Conservation (phyloP, 2,113 vertebrate genomes). For the Corythaixoides concolor region DNA sequence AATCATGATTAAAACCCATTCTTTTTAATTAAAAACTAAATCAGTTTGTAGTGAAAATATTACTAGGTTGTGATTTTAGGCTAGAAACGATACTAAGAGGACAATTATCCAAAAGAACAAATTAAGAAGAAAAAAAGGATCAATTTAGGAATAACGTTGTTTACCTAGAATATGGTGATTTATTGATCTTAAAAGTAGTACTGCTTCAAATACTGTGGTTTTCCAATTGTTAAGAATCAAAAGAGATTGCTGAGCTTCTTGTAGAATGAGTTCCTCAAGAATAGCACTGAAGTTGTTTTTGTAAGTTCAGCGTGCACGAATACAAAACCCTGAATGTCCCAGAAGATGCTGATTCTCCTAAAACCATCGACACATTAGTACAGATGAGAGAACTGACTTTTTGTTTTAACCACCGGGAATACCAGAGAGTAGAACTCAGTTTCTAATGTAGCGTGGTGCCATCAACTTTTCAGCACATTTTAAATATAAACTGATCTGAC, state of each 20-base stretch:
- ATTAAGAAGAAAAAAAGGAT: neutral
- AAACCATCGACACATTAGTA: constrained; percentile 10
- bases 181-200: neutral
- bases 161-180: neutral
- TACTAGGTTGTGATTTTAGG: constrained; percentile 9
- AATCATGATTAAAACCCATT: constrained; percentile 14
- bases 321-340: constrained; percentile 2
- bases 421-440: neutral
- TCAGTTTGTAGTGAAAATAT: constrained; percentile 3
- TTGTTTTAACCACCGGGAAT: constrained; percentile 37
- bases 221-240: neutral
- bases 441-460: constrained; percentile 23
- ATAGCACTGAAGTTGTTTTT: constrained; percentile 13
- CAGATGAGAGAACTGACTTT: constrained; percentile 27
- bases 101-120: neutral
- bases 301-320: neutral
- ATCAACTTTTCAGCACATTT: constrained; percentile 33
- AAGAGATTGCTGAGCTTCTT: neutral
- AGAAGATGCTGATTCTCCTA: constrained; percentile 39
- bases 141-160: neutral
- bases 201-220: neutral
- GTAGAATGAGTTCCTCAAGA: neutral
- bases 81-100: neutral
- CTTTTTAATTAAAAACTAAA: constrained; percentile 40
- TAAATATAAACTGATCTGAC: constrained; percentile 41